Base-by-base conservation (phyloP, 2,888 invertebrate species). In the Thecocarcelia acutangulata region DNA sequence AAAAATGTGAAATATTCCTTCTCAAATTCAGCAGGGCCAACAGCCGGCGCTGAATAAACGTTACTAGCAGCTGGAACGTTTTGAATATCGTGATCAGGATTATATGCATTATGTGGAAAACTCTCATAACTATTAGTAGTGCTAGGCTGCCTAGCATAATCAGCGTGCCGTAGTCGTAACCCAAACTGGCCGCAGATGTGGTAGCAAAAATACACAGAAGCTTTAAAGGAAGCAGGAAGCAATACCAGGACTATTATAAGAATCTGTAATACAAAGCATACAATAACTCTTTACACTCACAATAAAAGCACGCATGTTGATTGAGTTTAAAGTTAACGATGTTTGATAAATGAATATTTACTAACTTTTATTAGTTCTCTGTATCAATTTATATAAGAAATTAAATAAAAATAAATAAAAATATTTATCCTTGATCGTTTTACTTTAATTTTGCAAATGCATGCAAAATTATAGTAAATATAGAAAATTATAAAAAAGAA, bases 281-380 rank as follows among this genome's bases (percentile, higher is more conserved):
- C 33, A 33, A 33, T 1, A 6, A 9, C 9, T 1, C 1, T 28
- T 1, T 8, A 37, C 69, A 66, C 85, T 84, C 83, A 86, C 86
- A 84, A 86, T 68, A 80, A 86, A 85, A 42, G 83, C 69, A 72
- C 98, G 98, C 98, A 86, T 97, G 12, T 6, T 8, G 3, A 50
- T 33, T 68, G 33, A 48, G 56, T 46, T 17, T 44, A 68, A 98
- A 98, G 98, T 85, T 64, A 40, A 50, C 12, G 24, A 37, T 50
- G 58, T 52, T 68, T 68, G 48, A 73, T 66, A 68, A 76, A 24
- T 37, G 21, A 72, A 4, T 72, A 37, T 21, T 46, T 75, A 72
- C 77, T 84, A 77, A 50, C 15, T n/a, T 58, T 11, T 17, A 50
- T 11, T 28, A 17, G 17, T 37, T 64, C 24, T 8, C 15, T 15